Conservation (phyloP, 2,113 vertebrate species). For the Colinus virginianus region DNA sequence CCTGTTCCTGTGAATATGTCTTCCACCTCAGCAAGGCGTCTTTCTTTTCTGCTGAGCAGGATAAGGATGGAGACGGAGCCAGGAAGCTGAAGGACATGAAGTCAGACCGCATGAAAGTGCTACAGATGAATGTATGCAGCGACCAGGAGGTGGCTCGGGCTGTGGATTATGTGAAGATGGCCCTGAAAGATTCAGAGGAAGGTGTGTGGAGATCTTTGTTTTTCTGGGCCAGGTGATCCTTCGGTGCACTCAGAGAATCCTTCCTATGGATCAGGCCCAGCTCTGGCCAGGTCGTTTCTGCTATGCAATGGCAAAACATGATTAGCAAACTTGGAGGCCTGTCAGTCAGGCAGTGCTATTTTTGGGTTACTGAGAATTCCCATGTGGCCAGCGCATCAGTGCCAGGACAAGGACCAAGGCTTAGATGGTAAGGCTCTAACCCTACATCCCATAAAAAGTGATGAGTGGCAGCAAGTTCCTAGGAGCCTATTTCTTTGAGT, state of each 20-base stretch:
- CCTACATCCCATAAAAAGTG: background rate
- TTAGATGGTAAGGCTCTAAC: background rate
- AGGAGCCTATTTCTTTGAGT: background rate
- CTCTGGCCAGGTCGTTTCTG: background rate
- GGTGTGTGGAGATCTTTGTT: constrained; percentile 65
- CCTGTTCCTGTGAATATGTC: background rate
- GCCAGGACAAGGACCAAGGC: background rate
- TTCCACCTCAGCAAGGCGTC: background rate
- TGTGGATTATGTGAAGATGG: constrained; percentile 75
- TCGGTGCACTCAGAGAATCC: background rate
- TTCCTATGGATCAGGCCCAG: background rate
- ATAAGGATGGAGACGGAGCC: constrained; percentile 80
- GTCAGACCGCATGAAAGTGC: constrained; percentile 84
- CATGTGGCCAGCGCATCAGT: background rate
- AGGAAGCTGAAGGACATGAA: constrained; percentile 78
- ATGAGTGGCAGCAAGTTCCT: background rate
- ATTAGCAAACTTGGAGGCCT: background rate
- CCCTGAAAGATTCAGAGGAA: constrained; percentile 76
- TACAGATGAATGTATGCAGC: constrained; percentile 90
- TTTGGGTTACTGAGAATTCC: rapidly evolving
- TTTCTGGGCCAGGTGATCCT: background rate
- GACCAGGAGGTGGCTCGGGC: constrained; percentile 84
- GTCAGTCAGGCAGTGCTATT: background rate
- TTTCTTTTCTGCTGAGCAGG: constrained; percentile 69
- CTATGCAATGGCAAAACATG: background rate